These are phyloP conservation scores for Exocentrus adspersus DNA, from an alignment of 2,888 invertebrate species.

Conservation along the genomic window DNA sequence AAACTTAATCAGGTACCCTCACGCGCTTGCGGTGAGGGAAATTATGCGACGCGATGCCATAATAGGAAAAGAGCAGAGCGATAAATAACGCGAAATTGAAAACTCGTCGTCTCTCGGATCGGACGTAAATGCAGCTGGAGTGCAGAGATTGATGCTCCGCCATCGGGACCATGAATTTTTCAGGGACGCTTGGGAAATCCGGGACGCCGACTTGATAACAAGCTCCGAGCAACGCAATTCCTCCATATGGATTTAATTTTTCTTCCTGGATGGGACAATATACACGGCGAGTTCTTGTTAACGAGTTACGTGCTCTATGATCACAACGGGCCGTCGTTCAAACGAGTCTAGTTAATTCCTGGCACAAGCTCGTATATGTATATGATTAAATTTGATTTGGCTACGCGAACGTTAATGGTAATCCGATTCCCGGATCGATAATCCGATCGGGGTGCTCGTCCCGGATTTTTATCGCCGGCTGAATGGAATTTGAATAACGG, in stretches of 20 bases:
- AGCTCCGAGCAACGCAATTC: neutral
- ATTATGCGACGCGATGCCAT: neutral
- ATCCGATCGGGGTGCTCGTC: too few species aligned
- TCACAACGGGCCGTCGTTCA: too few species aligned
- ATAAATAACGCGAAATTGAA: neutral
- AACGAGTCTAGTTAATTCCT: too few species aligned
- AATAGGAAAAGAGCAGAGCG: neutral
- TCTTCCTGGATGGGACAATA: too few species aligned
- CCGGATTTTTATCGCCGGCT: too few species aligned
- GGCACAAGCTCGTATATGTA: too few species aligned
- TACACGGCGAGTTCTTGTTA: too few species aligned
- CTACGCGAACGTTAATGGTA: too few species aligned
- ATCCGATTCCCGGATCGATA: too few species aligned
- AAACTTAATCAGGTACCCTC: neutral
- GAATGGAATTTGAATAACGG: too few species aligned
- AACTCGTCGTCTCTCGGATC: neutral
- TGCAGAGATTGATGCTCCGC: conserved; percentile 17
- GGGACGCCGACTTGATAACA: neutral
- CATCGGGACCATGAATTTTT: conserved; percentile 22
- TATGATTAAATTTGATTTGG: too few species aligned
- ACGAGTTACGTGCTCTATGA: too few species aligned
- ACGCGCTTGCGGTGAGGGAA: neutral
- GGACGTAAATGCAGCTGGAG: neutral
- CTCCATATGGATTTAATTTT: neutral
- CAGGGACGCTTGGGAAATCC: conserved; percentile 25